Evolutionary conservation across 2,113 vertebrate species (phyloP).

Genomic region (Erythrocebus patas): DNA sequence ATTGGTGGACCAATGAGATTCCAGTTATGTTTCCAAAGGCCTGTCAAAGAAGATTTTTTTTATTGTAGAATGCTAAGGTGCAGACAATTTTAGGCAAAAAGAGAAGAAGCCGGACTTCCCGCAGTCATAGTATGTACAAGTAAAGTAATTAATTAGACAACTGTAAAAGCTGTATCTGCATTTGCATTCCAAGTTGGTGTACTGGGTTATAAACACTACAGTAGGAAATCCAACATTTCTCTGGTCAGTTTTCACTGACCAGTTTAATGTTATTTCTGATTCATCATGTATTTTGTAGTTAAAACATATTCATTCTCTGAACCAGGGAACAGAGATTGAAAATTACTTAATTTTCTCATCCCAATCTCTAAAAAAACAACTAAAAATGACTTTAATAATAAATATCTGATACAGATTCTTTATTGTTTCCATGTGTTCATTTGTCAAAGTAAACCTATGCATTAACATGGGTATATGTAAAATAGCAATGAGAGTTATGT

Average conservation of each 20-base stretch:
- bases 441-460: not conserved
- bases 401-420: not conserved
- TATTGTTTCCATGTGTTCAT: not conserved
- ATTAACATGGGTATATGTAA: not conserved
- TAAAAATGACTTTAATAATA: not conserved
- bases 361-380: not conserved
- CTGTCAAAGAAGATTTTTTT: not conserved
- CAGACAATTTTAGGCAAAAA: not conserved
- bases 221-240: not conserved
- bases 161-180: not conserved
- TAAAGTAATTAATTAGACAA: not conserved
- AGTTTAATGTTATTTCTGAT: not conserved
- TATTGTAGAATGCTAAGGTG: not conserved
- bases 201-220: not conserved
- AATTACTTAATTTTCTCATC: not conserved
- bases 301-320: conserved; percentile 16
- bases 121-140: not conserved
- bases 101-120: not conserved
- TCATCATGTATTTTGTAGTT: not conserved
- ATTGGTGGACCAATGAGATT: not conserved
- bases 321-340: not conserved
- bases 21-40: not conserved
- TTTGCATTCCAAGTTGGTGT: not conserved
- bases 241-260: not conserved
- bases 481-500: not conserved